Evolutionary conservation across 1,140 invertebrate genomes (phyloP), one percentile per base, ranked within the genome.

Genomic region (Macrobrachium nipponense): DNA sequence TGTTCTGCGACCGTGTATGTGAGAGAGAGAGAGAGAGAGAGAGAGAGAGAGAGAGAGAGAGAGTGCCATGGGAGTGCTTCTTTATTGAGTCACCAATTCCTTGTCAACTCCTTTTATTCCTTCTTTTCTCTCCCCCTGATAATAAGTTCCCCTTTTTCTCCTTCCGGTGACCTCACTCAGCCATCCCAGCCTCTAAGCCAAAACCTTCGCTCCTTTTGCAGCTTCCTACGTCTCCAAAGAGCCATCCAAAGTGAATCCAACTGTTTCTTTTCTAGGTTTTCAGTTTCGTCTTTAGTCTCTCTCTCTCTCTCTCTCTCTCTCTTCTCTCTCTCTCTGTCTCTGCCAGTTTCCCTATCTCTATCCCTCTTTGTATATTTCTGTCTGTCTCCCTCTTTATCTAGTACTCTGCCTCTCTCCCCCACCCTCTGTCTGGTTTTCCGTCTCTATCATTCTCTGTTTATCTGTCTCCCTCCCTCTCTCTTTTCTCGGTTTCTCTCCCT

Each of bases 21-120:
- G 12, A 75, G 72, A 75, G 11, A 27, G 43, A 75, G 43, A 27
- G 70, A 23, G 70, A 27, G 68, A 72, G 68, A 72, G 68, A 72
- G 68, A 72, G 68, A 72, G 68, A 72, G 68, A 72, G 68, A 72
- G 68, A 72, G 68, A 72, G 68, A 72, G 20, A 73, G n/a, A 73
- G 70, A 73, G 70, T 15, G 70, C 14, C 17, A 73, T 23, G 23
- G 70, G 43, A 23, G 43, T 12, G 23, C 64, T 15, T 70, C 68
- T 70, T 70, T 27, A 27, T 5, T 70, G 5, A 14, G 6, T 36
- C 14, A 70, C 20, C 14, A 15, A 70, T 51, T 51, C 51, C 23
- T n/a, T 18, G 66, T 72, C 66, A 12, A 17, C 27, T 27, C 61
- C 27, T n/a, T 20, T 61, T 58, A 12, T 27, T 81, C 12, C 58